Base-by-base conservation (phyloP, 2,797 vertebrate species). In the Siniperca scherzeri region DNA sequence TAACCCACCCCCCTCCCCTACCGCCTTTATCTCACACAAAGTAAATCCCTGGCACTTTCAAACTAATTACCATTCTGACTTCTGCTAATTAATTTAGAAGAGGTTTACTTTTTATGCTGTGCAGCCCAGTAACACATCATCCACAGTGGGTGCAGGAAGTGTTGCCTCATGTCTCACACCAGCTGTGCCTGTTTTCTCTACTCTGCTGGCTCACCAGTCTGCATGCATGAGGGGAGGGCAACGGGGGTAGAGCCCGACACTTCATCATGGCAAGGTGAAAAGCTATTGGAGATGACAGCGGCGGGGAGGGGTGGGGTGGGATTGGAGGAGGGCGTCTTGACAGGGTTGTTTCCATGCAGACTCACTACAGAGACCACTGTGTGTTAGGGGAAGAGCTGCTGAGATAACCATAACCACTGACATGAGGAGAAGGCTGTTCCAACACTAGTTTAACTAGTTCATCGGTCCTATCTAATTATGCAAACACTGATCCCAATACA, bases 201-300 rank as follows among this genome's bases (percentile, higher is more conserved):
- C 85, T 80, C 81, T 72, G 87, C 86, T 82, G 80, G 80, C 88
- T 91, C 88, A 65, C 88, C 74, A 83, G 83, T 84, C 85, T 84
- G 83, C 79, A 42, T 76, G 91, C 94, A 92, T 89, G 82, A 71
- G 94, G 93, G 94, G 94, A 96, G 95, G 93, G 93, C 74, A 4
- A 22, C 16, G 87, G 93, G 95, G 93, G 94, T 93, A 82, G 70
- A 57, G 80, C 74, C 70, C 33, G n/a, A 46, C 89, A 82, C 90
- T 91, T 84, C 76, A 92, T 93, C 87, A 88, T 13, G 64, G 79
- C 73, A 57, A 74, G 80, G 82, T 68, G 89, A 84, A 83, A 67
- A 80, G 75, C 78, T 83, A 89, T 81, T 64, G 81, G 88, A 90
- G 85, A 76, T 83, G 89, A 88, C 81, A 88, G 88, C 36, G 3